Percentiles rank a stretch among this genome's conserved stretches.
These are phyloP conservation scores for Matsumurasca onukii DNA, from an alignment of 1,140 invertebrate species.

Conservation along the genomic window DNA sequence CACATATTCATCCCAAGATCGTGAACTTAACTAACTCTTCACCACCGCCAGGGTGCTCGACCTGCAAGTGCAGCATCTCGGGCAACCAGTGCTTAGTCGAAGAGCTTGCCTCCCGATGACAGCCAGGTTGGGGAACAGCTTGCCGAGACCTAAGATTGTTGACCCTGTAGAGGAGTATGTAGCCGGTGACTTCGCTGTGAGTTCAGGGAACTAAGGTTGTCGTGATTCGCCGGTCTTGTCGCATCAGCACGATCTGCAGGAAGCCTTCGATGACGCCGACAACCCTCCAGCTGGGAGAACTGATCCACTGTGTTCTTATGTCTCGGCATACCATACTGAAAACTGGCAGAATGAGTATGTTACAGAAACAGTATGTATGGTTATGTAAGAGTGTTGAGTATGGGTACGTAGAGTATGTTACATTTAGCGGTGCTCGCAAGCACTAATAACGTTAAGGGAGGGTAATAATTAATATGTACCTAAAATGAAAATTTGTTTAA, in stretches of 20 bases:
- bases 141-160: conserved; percentile 75
- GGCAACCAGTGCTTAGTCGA: conserved; percentile 85
- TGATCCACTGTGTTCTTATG: conserved; percentile 67
- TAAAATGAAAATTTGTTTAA: too few relatives aligned
- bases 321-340: too few relatives aligned
- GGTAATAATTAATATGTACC: too few relatives aligned
- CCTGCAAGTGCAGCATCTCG: conserved; percentile 66
- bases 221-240: conserved; percentile 54
- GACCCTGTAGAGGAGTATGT: conserved; percentile 71
- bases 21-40: too few relatives aligned
- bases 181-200: conserved; percentile 65
- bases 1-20: too few relatives aligned
- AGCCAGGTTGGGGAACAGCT: conserved; percentile 92
- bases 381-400: too few relatives aligned
- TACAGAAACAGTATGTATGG: too few relatives aligned
- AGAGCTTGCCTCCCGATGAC: conserved; percentile 87
- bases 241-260: conserved; percentile 78
- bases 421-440: too few relatives aligned
- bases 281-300: conserved; percentile 70
- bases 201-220: conserved; percentile 64
- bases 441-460: too few relatives aligned
- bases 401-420: too few relatives aligned
- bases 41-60: too few relatives aligned
- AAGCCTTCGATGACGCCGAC: conserved; percentile 84
- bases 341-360: too few relatives aligned